Evolutionary conservation across 2,888 invertebrate species (phyloP), one percentile per base, ranked within the genome.

Genomic region (Marronus borbonicus): DNA sequence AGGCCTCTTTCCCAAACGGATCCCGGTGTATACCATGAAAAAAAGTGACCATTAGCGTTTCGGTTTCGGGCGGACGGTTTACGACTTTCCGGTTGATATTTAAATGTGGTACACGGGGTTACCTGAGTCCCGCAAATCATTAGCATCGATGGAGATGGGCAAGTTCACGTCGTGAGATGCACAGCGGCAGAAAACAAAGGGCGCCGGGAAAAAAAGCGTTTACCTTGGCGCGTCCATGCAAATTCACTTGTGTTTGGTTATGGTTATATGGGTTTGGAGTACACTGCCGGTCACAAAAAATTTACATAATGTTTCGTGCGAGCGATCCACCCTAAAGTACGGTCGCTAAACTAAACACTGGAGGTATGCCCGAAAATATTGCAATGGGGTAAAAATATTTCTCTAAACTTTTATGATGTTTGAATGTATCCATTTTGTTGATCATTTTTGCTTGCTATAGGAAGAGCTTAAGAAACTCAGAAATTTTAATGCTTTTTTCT

Each of bases 121-220:
- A 84, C 84, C 85, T 84, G 85, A 7, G 55, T 83, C 84, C 84
- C 84, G 85, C 84, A 83, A 86, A 86, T 86, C 86, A 87, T 87
- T 86, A 86, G 85, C 86, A 86, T 87, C 87, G 85, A 86, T 12
- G 86, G 86, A 86, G 76, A 78, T 62, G 74, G 44, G 49, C 58
- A 60, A 44, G 65, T 39, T 66, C 39, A 31, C 76, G 44, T 17
- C 44, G 44, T 20, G 58, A 58, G 76, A 39, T 68, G 76, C 75
- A 44, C 44, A 12, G 8, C 78, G 69, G 62, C 44, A 36, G 50
- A 78, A 78, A 68, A 78, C 78, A 78, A 78, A 78, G 78, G 69
- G 64, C 60, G 77, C 77, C 77, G 77, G 12, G 70, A 39, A 70
- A 50, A 77, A 74, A 60, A 60, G 60, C 72, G 44, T 74, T 74